Conservation (phyloP, 2,113 vertebrate genomes). For the Tonatia bakeri region DNA sequence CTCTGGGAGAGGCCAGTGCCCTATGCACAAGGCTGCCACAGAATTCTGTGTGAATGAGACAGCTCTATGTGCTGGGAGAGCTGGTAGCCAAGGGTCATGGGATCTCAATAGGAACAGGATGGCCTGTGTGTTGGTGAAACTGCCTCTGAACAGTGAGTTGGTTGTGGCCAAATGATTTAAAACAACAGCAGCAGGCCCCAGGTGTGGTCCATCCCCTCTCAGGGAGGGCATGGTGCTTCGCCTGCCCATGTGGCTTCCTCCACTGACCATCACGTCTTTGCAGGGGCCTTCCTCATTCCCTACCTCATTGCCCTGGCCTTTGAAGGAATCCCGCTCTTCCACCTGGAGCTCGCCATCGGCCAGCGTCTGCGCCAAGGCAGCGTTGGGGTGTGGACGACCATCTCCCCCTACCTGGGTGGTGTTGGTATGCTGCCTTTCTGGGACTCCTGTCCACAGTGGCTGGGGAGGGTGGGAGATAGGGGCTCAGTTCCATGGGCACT, state of each 20-base stretch:
- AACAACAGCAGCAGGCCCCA: rapidly evolving
- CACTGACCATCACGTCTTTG: rapidly evolving
- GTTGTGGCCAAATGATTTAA: rapidly evolving
- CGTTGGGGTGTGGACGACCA: slow-evolving; percentile 87
- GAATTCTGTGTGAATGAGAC: no score
- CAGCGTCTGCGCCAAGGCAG: slow-evolving; percentile 88
- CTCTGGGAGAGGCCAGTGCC: not conserved
- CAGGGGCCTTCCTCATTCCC: slow-evolving; percentile 94
- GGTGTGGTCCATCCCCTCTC: not conserved
- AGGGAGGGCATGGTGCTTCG: rapidly evolving
- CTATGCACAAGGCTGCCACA: rapidly evolving
- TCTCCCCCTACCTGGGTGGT: slow-evolving; percentile 89
- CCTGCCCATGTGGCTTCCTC: not conserved
- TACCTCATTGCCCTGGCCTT: slow-evolving; percentile 89
- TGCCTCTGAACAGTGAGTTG: rapidly evolving
- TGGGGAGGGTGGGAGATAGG: rapidly evolving
- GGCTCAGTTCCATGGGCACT: rapidly evolving
- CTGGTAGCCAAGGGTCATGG: not conserved
- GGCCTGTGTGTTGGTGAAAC: not conserved
- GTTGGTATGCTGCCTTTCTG: slow-evolving; percentile 78
- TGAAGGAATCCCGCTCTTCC: slow-evolving; percentile 90
- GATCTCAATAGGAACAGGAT: not conserved
- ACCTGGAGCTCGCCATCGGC: slow-evolving; percentile 90
- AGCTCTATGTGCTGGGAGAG: not conserved
- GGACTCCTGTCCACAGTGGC: rapidly evolving